Evolutionary conservation across 92 coral and sea anemone genomes (phyloP).

Genomic region (Umimayanthus kanabou): DNA sequence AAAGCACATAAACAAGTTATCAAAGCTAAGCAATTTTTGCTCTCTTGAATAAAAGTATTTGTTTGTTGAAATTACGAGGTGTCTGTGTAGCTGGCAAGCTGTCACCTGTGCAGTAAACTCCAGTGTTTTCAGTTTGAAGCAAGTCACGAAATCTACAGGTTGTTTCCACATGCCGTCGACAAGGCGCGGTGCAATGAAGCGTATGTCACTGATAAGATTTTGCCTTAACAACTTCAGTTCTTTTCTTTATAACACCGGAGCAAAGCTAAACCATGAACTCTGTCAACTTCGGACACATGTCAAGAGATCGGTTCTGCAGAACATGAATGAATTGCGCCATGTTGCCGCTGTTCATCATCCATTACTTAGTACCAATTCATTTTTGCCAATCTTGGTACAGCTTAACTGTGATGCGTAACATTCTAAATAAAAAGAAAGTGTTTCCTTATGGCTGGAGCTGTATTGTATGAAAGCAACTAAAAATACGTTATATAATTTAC

Average conservation of each 20-base stretch:
- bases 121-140: constrained; percentile 4
- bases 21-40: neutral
- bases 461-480: neutral
- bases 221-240: neutral
- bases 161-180: constrained; percentile 4
- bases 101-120: neutral
- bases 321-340: neutral
- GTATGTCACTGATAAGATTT: constrained; percentile 3
- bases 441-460: too few relatives aligned
- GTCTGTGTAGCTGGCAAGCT: neutral
- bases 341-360: neutral
- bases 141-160: neutral
- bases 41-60: neutral
- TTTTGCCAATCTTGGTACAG: too few relatives aligned
- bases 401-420: neutral
- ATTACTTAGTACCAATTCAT: neutral
- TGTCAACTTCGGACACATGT: neutral
- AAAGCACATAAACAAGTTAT: neutral
- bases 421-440: neutral
- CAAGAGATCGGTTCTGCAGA: neutral
- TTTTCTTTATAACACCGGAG: neutral
- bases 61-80: neutral
- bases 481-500: neutral
- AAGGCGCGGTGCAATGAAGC: constrained; percentile 14
- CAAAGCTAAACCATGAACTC: neutral